Conservation (phyloP, 2,888 invertebrate genomes). For the Portevinia maculata region DNA sequence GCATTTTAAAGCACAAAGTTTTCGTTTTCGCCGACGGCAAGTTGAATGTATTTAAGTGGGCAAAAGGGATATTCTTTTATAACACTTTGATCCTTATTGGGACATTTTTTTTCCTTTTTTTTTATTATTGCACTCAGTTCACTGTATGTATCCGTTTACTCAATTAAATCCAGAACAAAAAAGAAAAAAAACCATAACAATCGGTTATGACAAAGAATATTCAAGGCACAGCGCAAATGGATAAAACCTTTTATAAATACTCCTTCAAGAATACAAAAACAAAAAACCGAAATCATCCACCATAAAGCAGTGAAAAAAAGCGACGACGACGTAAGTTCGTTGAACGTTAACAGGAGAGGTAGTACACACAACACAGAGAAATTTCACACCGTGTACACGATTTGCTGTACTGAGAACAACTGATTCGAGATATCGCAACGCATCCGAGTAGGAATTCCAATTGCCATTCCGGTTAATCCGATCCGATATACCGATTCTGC, state of each 20-base stretch:
- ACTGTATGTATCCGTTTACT: slow-evolving; percentile 39
- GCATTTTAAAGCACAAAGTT: slow-evolving; percentile 77
- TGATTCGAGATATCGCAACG: slow-evolving; percentile 67
- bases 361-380: slow-evolving; percentile 54
- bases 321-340: slow-evolving; percentile 62
- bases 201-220: slow-evolving; percentile 6
- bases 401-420: slow-evolving; percentile 73
- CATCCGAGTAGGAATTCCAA: slow-evolving; percentile 72
- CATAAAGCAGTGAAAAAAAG: slow-evolving; percentile 28
- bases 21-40: slow-evolving; percentile 67
- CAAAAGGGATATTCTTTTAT: slow-evolving; percentile 19
- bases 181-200: not conserved
- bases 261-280: slow-evolving; percentile 28
- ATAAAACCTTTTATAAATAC: slow-evolving; percentile 25
- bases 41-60: slow-evolving; percentile 4
- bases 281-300: slow-evolving; percentile 57
- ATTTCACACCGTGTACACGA: slow-evolving; percentile 70
- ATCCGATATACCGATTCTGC: slow-evolving; percentile 50
- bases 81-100: slow-evolving; percentile 46
- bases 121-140: slow-evolving; percentile 58
- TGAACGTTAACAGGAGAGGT: slow-evolving; percentile 61
- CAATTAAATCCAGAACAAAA: slow-evolving; percentile 21
- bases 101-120: slow-evolving; percentile 31
- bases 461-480: slow-evolving; percentile 72
- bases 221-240: slow-evolving; percentile 21